Base-by-base conservation (phyloP, 2,888 invertebrate genomes). In the Schrankia costaestrigalis region DNA sequence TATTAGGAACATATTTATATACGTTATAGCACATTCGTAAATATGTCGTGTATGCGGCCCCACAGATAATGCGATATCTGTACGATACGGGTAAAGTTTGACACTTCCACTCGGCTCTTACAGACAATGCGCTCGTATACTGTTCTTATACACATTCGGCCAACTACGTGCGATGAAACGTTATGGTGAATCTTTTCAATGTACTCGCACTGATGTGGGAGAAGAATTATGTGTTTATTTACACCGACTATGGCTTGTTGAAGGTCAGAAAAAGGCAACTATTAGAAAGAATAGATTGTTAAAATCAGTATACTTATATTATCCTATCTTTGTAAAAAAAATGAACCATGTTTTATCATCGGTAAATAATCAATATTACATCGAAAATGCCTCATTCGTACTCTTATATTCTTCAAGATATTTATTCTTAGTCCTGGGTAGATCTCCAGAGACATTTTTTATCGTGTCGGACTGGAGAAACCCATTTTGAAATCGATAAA, bases 1-100 rank as follows among this genome's bases (percentile, higher is more conserved):
- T 45, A 37, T 54, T 43, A 52, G 46, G 50, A 54, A 52, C 50
- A 54, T 55, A n/a, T n/a, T n/a, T n/a, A n/a, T n/a, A n/a, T n/a
- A n/a, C 48, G 53, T 54, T 48, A 54, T 31, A 35, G 51, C 47
- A 54, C 18, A 35, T 38, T 28, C 41, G 51, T 54, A 54, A 53
- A 53, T 53, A 54, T 39, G 44, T 47, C 38, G 31, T n/a, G 55
- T 34, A 35, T 28, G 36, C 36, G 39, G 41, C 31, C 26, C 36
- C 53, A 23, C 39, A 35, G 50, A 51, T 51, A 49, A 53, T 53
- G 36, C 31, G 49, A 45, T 51, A 28, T 48, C 49, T 35, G 46
- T 46, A 27, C 53, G 46, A 49, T 53, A 53, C 39, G 35, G 37
- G 33, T 26, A 42, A 52, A 52, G 35, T 52, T 54, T 50, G 52